phyloP scores from a whole-genome alignment of 2,888 invertebrate species.

The Pheosia gnoma region DNA sequence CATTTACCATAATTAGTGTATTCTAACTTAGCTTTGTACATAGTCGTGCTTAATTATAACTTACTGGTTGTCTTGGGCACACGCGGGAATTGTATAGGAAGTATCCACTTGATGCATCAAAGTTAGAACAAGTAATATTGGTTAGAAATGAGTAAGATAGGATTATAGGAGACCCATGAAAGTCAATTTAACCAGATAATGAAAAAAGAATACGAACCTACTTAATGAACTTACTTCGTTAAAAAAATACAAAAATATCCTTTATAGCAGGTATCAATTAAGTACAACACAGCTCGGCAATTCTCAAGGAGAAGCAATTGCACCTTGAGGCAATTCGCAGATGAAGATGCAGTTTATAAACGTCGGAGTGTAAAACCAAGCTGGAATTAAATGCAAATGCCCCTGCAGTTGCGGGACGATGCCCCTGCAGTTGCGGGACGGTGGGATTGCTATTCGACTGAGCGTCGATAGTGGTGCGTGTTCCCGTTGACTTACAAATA shows the following conservation, averaged over 20 bases:
- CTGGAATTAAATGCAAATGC: constrained; percentile 5
- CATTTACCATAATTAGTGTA: constrained; percentile 39
- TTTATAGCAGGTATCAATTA: not conserved
- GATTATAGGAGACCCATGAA: too few relatives aligned
- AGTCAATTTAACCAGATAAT: too few relatives aligned
- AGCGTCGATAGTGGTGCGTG: not conserved
- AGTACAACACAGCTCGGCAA: not conserved
- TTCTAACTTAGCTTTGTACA: constrained; percentile 27
- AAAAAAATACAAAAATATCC: too few relatives aligned
- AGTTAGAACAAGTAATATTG: not conserved
- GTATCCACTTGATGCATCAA: not conserved
- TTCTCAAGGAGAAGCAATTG: not conserved
- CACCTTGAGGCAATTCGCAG: not conserved
- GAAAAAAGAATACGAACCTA: too few relatives aligned
- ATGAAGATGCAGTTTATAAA: constrained; percentile 3
- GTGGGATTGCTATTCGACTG: not conserved
- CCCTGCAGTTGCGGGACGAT: not conserved
- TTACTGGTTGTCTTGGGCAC: constrained; percentile 14
- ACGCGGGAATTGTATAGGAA: not conserved
- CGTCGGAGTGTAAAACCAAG: not conserved
- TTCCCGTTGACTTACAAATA: not conserved
- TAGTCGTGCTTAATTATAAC: constrained; percentile 31
- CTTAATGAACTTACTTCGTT: too few relatives aligned
- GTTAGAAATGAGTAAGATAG: too few relatives aligned
- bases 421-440: not conserved